These are phyloP conservation scores for Alfaro cultratus DNA, from an alignment of 2,797 vertebrate species.

Conservation along the genomic window DNA sequence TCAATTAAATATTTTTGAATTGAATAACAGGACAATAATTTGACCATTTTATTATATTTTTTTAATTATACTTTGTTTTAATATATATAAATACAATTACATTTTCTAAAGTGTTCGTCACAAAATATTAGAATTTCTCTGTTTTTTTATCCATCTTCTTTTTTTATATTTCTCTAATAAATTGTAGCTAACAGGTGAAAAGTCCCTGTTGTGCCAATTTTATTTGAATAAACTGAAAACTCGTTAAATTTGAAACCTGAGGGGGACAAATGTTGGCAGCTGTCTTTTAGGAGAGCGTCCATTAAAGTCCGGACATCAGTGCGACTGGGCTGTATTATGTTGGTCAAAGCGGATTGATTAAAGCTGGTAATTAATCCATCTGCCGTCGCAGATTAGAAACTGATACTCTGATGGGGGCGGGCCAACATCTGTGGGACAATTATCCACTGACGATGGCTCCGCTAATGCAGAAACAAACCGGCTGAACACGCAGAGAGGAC, in stretches of 20 bases:
- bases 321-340: slow-evolving; percentile 11
- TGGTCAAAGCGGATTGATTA: slow-evolving; percentile 41
- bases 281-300: slow-evolving; percentile 5
- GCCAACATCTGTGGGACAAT: slow-evolving; percentile 28
- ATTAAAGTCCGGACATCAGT: not conserved
- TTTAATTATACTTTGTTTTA: too few relatives aligned
- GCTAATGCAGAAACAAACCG: slow-evolving; percentile 20
- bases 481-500: slow-evolving; percentile 9
- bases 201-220: too few relatives aligned
- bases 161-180: not conserved
- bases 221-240: not conserved
- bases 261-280: slow-evolving; percentile 11
- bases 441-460: slow-evolving; percentile 1
- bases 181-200: too few relatives aligned
- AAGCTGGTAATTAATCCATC: slow-evolving; percentile 54
- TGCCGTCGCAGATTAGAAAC: slow-evolving; percentile 37
- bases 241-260: slow-evolving; percentile 20
- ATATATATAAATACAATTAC: too few relatives aligned
- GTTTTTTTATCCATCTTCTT: not conserved
- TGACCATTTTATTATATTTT: not conserved
- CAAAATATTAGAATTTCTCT: not conserved
- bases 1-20: too few relatives aligned
- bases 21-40: not conserved
- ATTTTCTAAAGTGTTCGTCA: not conserved
- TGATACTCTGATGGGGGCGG: slow-evolving; percentile 28